Base-by-base conservation (phyloP, 2,888 invertebrate genomes). In the Macrophya alboannulata region DNA sequence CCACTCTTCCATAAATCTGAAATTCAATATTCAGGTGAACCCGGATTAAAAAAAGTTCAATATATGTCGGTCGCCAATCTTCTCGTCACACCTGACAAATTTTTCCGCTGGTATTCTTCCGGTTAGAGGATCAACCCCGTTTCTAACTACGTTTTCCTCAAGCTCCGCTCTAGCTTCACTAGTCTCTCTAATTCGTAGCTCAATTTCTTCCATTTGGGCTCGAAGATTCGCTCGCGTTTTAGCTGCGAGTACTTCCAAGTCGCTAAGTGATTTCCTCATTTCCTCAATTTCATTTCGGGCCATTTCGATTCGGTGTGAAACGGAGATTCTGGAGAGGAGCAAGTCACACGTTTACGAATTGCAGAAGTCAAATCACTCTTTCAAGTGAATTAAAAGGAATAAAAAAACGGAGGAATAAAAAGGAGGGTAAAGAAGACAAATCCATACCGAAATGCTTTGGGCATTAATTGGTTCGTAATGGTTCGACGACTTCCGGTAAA, bases 91-190 rank as follows among this genome's bases (percentile, higher is more conserved):
- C 94, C 92, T 92, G 51, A 93, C 87, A 86, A 94, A 94, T 88
- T 95, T 95, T 90, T 96, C 96, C 0, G 95, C 95, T 0, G 96
- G 95, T 84, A 96, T 95, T 87, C 95, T 94, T 86, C 95, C 95
- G 0, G 95, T 96, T 74, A 96, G 93, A 37, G 94, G 94, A 89
- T 96, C 96, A 90, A 95, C 94, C 0, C 95, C 95, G 1, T 94
- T 94, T 0, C 93, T 89, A 0, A 95, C 94, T 0, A 96, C 95
- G 17, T 94, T 94, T 84, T 94, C 93, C 65, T 95, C 94, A 86
- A 96, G 96, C 72, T 93, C 90, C 1, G 92, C 93, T 17, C 89
- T 93, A 0, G 95, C 94, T 74, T 95, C 95, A 1, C 93, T 92
- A 0, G 95, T 94, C 86, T 96, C 95, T 0, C 85, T 90, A 9